Base-by-base conservation (phyloP, 2,888 invertebrate species). In the Sarcophaga carnaria region DNA sequence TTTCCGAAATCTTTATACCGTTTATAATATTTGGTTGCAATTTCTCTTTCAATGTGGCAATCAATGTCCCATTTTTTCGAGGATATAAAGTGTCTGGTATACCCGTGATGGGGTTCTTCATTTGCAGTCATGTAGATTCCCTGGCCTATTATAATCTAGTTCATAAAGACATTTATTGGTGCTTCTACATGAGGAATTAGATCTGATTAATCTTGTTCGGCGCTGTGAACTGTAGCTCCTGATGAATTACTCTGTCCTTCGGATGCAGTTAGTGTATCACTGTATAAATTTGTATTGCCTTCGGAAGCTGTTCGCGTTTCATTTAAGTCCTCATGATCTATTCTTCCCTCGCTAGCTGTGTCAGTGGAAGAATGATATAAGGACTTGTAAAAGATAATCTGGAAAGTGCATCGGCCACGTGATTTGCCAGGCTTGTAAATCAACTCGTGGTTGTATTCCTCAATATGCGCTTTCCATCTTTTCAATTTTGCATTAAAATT, bases 111-210 rank as follows among this genome's bases (percentile, higher is more conserved):
- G 14, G 79, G 75, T 45, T 54, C 22, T 27, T 75, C 67, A 4
- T 11, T 4, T 37, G 5, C 25, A 22, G 37, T 27, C 37, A 37
- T 63, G 37, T 27, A 22, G 2, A 49, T 54, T 60, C 45, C 22
- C 25, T 25, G 22, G 10, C 63, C 25, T 64, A 84, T 80, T 4
- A 84, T 54, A 25, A 84, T 54, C n/a, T 84, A 76, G n/a, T 70
- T 80, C 22, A 49, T 63, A 22, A 76, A 84, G n/a, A 76, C 76
- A 25, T 80, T 84, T 4, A 77, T 11, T n/a, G 84, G 71, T 22
- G 45, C 76, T 20, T 82, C 82, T n/a, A 70, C 22, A 22, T 22
- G 22, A 22, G 22, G 22, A 22, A 22, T 22, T 22, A 22, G 22
- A 22, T 22, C 22, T 5, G 79, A 64, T 10, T 47, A 54, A 27